These are phyloP conservation scores for Hemitrygon akajei DNA, from an alignment of 2,797 vertebrate species.

Conservation along the genomic window DNA sequence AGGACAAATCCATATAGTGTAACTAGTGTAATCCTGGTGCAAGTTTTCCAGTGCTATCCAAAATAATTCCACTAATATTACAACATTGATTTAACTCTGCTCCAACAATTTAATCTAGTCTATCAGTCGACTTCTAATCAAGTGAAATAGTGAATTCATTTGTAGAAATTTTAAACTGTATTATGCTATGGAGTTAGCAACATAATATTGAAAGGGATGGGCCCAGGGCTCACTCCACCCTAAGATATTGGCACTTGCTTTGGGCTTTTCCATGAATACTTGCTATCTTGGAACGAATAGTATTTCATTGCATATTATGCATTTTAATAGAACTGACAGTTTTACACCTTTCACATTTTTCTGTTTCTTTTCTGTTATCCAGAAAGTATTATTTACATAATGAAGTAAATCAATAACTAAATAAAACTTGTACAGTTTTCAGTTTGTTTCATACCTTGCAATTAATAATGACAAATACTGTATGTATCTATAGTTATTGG, in stretches of 20 bases:
- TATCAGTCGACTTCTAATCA: background rate
- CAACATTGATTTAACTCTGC: background rate
- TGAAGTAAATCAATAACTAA: slow-evolving; percentile 40
- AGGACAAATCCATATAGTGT: too few relatives aligned
- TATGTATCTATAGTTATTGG: slow-evolving; percentile 46
- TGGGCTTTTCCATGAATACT: too few relatives aligned
- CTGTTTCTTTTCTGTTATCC: background rate
- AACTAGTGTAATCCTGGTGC: too few relatives aligned
- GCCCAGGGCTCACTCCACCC: background rate
- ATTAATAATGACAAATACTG: slow-evolving; percentile 47
- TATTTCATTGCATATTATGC: too few relatives aligned
- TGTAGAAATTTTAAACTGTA: background rate
- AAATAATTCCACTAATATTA: too few relatives aligned
- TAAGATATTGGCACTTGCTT: too few relatives aligned
- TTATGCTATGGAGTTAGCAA: background rate
- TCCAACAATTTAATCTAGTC: background rate
- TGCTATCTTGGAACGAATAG: too few relatives aligned
- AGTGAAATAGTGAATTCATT: background rate
- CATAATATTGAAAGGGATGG: background rate
- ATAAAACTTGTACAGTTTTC: slow-evolving; percentile 46
- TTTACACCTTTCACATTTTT: background rate
- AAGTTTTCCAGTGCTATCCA: too few relatives aligned
- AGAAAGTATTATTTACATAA: background rate
- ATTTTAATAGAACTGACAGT: background rate
- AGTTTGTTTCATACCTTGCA: slow-evolving; percentile 47